A percentile compares a stretch with the other conserved stretches of the same genome.
Conservation (phyloP, 2,888 invertebrate species). For the Macrophya alboannulata region DNA sequence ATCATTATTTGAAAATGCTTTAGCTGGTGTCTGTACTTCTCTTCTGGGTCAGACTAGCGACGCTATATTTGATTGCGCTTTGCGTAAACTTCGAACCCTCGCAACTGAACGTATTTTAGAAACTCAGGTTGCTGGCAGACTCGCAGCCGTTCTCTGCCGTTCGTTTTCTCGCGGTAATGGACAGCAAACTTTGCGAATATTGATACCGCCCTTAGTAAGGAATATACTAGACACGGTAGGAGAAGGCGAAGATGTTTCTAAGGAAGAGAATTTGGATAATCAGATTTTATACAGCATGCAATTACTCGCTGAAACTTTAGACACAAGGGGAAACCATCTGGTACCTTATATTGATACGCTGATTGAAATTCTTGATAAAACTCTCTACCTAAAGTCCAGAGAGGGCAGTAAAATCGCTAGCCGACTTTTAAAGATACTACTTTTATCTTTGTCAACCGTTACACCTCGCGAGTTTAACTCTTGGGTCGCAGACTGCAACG, state of each 20-base stretch:
- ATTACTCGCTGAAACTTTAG: slow-evolving; percentile 87
- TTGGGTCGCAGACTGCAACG: slow-evolving; percentile 83
- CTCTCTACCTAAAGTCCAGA: slow-evolving; percentile 86
- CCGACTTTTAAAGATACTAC: slow-evolving; percentile 83
- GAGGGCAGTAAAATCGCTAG: slow-evolving; percentile 86
- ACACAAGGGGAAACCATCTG: slow-evolving; percentile 85
- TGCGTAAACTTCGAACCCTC: slow-evolving; percentile 89
- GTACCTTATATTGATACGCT: slow-evolving; percentile 86
- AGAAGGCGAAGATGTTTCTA: slow-evolving; percentile 85
- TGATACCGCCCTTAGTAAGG: slow-evolving; percentile 88
- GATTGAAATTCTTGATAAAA: slow-evolving; percentile 86
- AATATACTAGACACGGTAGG: slow-evolving; percentile 82
- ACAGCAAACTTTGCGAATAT: slow-evolving; percentile 86
- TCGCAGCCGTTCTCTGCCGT: slow-evolving; percentile 88
- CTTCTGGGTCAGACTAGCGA: slow-evolving; percentile 88
- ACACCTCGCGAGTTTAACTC: slow-evolving; percentile 85
- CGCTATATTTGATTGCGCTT: slow-evolving; percentile 84
- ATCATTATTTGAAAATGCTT: slow-evolving; percentile 86
- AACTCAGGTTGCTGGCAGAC: slow-evolving; percentile 91
- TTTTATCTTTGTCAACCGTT: slow-evolving; percentile 84
- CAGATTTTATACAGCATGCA: slow-evolving; percentile 90
- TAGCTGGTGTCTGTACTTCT: slow-evolving; percentile 86
- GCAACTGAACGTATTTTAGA: slow-evolving; percentile 90
- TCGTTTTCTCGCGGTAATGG: slow-evolving; percentile 86
- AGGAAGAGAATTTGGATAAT: slow-evolving; percentile 90